Conservation (phyloP, 2,797 vertebrate species). For the Arvicola amphibius region DNA sequence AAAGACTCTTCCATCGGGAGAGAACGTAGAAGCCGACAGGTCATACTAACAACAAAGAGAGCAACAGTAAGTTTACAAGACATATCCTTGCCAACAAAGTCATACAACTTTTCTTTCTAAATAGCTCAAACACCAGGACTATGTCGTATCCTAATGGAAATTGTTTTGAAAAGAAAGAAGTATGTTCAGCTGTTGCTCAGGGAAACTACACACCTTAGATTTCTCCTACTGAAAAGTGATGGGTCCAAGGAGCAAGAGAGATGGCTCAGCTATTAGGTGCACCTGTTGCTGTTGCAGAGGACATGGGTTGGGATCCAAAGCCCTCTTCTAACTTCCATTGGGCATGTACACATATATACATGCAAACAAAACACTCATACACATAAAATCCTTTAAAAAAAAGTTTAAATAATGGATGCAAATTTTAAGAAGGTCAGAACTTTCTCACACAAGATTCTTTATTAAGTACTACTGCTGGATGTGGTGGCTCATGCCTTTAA, state of each 20-base stretch:
- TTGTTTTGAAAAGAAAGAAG: constrained; percentile 8
- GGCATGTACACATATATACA: not conserved
- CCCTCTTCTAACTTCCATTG: not conserved
- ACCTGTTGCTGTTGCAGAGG: not conserved
- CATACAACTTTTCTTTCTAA: not conserved
- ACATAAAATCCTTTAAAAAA: not conserved
- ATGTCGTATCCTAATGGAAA: constrained; percentile 10
- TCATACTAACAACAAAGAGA: constrained; percentile 89
- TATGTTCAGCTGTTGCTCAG: not conserved
- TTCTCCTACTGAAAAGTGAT: constrained; percentile 34
- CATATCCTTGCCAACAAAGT: constrained; percentile 31
- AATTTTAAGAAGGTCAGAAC: constrained; percentile 39
- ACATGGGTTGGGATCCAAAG: not conserved
- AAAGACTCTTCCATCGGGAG: constrained; percentile 97
- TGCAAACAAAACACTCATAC: not conserved
- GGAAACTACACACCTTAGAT: not conserved
- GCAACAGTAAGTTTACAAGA: constrained; percentile 23
- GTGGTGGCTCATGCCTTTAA: no score
- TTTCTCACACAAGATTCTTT: not conserved
- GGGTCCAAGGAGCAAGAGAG: not conserved
- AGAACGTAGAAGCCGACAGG: constrained; percentile 98
- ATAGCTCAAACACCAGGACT: not conserved
- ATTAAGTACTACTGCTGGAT: not conserved
- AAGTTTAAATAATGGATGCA: not conserved
- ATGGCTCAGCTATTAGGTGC: not conserved